Base-by-base conservation (phyloP, 2,113 vertebrate species). In the Pipra filicauda region DNA sequence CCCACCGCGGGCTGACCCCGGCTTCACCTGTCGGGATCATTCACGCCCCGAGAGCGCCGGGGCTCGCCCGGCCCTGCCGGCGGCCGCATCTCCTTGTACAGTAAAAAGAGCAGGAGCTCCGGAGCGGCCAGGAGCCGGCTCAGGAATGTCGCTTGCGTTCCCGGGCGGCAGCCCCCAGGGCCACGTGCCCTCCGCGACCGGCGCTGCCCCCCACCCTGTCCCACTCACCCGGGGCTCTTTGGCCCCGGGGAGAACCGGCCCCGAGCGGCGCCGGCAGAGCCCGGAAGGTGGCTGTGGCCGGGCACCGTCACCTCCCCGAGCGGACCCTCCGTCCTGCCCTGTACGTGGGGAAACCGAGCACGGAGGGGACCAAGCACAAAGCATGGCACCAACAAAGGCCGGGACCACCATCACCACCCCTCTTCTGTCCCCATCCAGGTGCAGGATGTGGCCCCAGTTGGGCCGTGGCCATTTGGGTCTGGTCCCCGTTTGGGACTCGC, bases 21-120 rank as follows among this genome's bases (percentile, higher is more conserved):
- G 91, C 51, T 89, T 95, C 96, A 95, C 93, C 96, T 96, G 95
- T 96, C 26, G 33, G 30, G 78, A 92, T 95, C 96, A 95, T 96
- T 96, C 94, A 95, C 2, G 73, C 88, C 8, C 81, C 44, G 27
- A 67, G 89, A 43, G 48, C 28, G 87, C 1, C 73, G 15, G 90
- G 73, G 81, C 77, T 86, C 81, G 13, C 11, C 73, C 22, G 71
- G 76, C 73, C n/a, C 74, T 4, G 75, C 78, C 76, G 5, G 85
- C 88, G 8, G 81, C 90, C 87, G 2, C 67, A 72, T 93, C 88
- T 46, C 96, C 96, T 96, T 95, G 78, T 95, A 97, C 95, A 97
- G 95, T 93, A 89, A 96, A 91, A 96, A 96, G 93, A 74, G 95
- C 96, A 96, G 96, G 85, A 81, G 83, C 23, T 11, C 33, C 49